Conservation (phyloP, 2,888 invertebrate species). For the Aphidius colemani region DNA sequence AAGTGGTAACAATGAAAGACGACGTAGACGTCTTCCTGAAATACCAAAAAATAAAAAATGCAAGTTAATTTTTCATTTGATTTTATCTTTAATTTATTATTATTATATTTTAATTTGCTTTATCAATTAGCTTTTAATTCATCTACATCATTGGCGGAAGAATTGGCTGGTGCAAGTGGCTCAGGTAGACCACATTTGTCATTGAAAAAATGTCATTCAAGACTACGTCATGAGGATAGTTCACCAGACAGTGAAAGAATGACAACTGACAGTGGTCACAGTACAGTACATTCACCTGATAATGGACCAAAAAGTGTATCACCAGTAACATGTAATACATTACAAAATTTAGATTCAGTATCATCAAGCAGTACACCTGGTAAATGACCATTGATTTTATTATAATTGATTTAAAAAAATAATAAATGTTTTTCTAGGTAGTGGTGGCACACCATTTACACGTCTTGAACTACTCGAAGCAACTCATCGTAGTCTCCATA, state of each 20-base stretch:
- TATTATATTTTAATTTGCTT: not conserved
- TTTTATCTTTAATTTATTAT: conserved; percentile 16
- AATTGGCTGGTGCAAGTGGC: conserved; percentile 64
- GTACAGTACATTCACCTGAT: conserved; percentile 89
- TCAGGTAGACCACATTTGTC: conserved; percentile 50
- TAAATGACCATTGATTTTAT: no score
- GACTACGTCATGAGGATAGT: conserved; percentile 70
- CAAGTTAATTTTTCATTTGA: no score
- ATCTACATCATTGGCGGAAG: conserved; percentile 70
- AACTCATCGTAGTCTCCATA: conserved; percentile 93
- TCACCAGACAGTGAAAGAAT: conserved; percentile 86
- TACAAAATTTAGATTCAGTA: conserved; percentile 55
- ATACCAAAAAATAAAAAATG: conserved; percentile 76
- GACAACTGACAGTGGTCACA: conserved; percentile 87
- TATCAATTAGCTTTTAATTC: conserved; percentile 43
- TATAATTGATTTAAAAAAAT: no score
- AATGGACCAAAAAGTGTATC: conserved; percentile 84
- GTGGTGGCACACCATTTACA: conserved; percentile 77
- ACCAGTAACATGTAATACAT: conserved; percentile 66
- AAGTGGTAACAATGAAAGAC: conserved; percentile 62
- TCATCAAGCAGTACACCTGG: conserved; percentile 56
- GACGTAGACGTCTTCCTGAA: conserved; percentile 84
- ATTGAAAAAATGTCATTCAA: conserved; percentile 51
- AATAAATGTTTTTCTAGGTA: no score
- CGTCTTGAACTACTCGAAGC: conserved; percentile 87